Conservation (phyloP, 2,797 vertebrate species). For the Acanthurus leucopareius region DNA sequence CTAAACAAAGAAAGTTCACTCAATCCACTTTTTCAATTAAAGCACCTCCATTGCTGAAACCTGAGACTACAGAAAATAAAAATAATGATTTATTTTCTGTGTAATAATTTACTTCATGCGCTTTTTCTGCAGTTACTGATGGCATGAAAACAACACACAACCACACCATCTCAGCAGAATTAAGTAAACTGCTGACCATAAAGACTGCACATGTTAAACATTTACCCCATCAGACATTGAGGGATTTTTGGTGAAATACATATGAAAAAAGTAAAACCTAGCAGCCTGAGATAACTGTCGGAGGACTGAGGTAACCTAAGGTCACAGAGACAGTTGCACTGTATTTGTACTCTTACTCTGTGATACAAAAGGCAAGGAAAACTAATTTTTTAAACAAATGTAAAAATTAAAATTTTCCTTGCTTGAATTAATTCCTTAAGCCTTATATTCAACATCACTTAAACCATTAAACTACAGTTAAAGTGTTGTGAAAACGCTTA, state of each 20-base stretch:
- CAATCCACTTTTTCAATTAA: not conserved
- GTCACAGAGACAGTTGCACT: not conserved
- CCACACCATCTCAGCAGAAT: constrained; percentile 5
- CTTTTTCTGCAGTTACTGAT: constrained; percentile 8
- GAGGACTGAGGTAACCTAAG: not conserved
- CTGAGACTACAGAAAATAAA: not conserved
- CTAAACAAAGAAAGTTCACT: not conserved
- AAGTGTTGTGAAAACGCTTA: not conserved
- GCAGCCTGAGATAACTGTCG: not conserved
- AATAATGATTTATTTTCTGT: constrained; percentile 3
- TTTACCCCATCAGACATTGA: constrained; percentile 10
- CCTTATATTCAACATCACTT: not conserved
- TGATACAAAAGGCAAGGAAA: not conserved
- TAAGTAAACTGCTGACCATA: constrained; percentile 21
- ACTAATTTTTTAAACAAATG: not conserved
- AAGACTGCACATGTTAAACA: constrained; percentile 15
- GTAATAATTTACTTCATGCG: constrained; percentile 14
- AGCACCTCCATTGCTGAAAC: not conserved
- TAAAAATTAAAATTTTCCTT: not conserved
- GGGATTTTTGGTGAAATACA: not conserved
- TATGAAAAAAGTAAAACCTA: not conserved
- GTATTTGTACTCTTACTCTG: not conserved
- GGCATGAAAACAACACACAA: constrained; percentile 4
- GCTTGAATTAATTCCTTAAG: not conserved
- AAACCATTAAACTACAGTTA: not conserved